Evolutionary conservation across 2,113 vertebrate genomes (phyloP).

Genomic region (Ophiodon elongatus): DNA sequence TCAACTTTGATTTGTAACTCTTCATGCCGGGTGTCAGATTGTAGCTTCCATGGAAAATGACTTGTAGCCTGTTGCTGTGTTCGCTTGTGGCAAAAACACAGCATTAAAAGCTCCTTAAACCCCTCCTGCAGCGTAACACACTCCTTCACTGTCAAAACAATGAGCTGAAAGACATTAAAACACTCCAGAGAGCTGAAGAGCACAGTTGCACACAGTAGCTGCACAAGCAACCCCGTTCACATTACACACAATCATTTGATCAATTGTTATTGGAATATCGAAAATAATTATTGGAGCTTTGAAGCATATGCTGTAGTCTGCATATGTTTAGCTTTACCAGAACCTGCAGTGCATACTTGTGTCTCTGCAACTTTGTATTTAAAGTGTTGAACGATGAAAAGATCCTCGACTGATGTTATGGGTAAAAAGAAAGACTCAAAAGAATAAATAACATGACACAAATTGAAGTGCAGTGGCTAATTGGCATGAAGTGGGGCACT

Average conservation of each 20-base stretch:
- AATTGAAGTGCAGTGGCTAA: slow-evolving; percentile 83
- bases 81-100: not conserved
- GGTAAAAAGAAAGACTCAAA: slow-evolving; percentile 67
- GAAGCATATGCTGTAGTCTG: not conserved
- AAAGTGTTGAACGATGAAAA: not conserved
- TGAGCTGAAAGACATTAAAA: not conserved
- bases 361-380: not conserved
- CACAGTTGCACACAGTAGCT: too few relatives aligned
- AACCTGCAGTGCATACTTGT: not conserved
- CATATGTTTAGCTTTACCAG: slow-evolving; percentile 2
- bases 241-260: not conserved
- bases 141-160: slow-evolving; percentile 5
- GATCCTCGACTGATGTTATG: slow-evolving; percentile 47
- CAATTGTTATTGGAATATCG: not conserved
- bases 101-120: not conserved
- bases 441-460: slow-evolving; percentile 78
- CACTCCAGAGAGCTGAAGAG: not conserved
- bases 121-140: not conserved
- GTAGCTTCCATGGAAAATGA: not conserved
- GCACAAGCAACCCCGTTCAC: not conserved
- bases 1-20: not conserved
- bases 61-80: not conserved
- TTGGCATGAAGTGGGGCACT: slow-evolving; percentile 81
- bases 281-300: not conserved
- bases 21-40: not conserved